Evolutionary conservation across 2,797 vertebrate species (phyloP).

Genomic region (Amblyraja radiata): DNA sequence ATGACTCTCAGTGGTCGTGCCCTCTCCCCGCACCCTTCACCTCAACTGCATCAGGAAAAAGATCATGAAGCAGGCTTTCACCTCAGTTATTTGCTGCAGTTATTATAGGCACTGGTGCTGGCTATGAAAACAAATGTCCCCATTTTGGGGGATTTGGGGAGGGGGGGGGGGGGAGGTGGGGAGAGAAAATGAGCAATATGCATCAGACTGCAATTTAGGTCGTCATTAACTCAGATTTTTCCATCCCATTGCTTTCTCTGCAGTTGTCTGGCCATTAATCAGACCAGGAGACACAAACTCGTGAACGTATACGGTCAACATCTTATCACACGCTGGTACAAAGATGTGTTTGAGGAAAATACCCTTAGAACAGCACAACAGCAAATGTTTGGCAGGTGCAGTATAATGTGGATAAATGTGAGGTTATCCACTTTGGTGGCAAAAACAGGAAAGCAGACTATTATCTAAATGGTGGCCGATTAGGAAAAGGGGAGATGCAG

Average conservation of each 20-base stretch:
- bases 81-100: constrained; percentile 22
- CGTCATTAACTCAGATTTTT: background rate
- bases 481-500: no score
- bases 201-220: background rate
- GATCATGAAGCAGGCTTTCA: constrained; percentile 1
- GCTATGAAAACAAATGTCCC: constrained; percentile 1
- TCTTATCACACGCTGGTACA: background rate
- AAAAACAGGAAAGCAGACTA: no score
- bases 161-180: no score
- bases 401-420: no score
- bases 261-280: background rate
- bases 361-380: background rate
- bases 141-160: background rate
- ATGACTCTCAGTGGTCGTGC: background rate
- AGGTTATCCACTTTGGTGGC: no score
- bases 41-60: background rate
- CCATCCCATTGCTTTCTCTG: background rate
- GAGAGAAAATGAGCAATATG: background rate
- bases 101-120: background rate
- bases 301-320: background rate
- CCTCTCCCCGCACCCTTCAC: background rate
- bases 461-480: no score
- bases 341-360: background rate
- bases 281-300: background rate
- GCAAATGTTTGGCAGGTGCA: no score